Base-by-base conservation (phyloP, 2,797 vertebrate species). In the Coregonus ussuriensis region DNA sequence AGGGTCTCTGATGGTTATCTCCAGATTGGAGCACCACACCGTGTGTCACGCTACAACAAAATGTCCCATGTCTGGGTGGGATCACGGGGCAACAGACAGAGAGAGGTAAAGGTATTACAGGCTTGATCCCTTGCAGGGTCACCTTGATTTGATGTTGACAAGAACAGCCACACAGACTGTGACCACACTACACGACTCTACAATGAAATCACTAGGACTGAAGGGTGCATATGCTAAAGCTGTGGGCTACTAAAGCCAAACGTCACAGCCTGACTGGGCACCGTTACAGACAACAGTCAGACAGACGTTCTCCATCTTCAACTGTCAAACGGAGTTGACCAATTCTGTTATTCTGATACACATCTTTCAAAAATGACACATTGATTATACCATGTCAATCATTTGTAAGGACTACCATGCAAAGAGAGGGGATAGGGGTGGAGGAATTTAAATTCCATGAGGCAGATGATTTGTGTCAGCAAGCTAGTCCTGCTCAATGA, bases 291-390 rank as follows among this genome's bases (percentile, higher is more conserved):
- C 56, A 53, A 53, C 51, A 18, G 53, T 7, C 56, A 6, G 18
- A n/a, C 56, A n/a, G 56, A 59, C 5, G 6, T 59, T 59, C 56
- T 59, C 56, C 56, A 59, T 59, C 56, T 59, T 21, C 56, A 59
- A 59, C 70, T 67, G 15, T 71, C 73, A 81, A 81, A 80, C 54
- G 65, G 72, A 70, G 77, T 65, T 37, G 62, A 74, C 77, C 80
- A 79, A 79, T 77, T 83, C 75, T 75, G 81, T 77, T 74, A 35
- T 54, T 52, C 77, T 79, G 69, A 29, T 3, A 21, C 70, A 70
- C 72, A 70, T 79, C 69, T 51, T 63, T 11, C 74, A 37, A 87
- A 84, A 88, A 76, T 85, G 83, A 83, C 85, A 85, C 77, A 78
- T 87, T 72, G 78, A 82, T 85, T 88, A 86, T 75, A 79, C 77